phyloP scores from a whole-genome alignment of 2,113 vertebrate species.

The Sapayoa aenigma region DNA sequence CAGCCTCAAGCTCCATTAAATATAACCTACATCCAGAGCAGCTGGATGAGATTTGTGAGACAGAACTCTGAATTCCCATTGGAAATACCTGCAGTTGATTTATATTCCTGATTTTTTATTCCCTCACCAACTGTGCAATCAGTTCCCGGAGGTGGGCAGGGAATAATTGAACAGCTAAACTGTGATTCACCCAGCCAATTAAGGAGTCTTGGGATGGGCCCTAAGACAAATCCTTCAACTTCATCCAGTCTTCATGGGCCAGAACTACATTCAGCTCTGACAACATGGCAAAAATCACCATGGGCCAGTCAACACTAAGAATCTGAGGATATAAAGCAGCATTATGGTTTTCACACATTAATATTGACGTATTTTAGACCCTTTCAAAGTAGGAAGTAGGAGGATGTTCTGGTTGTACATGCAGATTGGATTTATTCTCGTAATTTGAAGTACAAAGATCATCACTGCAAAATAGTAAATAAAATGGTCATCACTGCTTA shows the following conservation, averaged over 20 bases:
- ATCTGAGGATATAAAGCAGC: neutral
- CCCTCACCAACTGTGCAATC: slow-evolving; percentile 44
- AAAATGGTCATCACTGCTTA: neutral
- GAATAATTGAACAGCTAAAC: slow-evolving; percentile 54
- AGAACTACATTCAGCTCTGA: neutral
- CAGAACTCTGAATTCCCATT: slow-evolving; percentile 31
- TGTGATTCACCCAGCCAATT: slow-evolving; percentile 60
- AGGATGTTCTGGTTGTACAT: neutral
- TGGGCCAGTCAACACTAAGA: neutral
- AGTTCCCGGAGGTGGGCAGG: slow-evolving; percentile 19
- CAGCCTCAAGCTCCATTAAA: slow-evolving; percentile 34
- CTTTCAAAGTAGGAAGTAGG: neutral
- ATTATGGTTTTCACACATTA: neutral
- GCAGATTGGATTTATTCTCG: neutral
- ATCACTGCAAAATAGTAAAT: neutral
- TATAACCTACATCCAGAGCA: slow-evolving; percentile 49
- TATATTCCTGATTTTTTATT: slow-evolving; percentile 43
- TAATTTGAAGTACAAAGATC: neutral
- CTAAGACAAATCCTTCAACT: neutral
- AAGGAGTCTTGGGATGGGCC: neutral
- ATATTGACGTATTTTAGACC: neutral
- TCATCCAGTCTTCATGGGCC: neutral
- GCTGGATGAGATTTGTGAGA: slow-evolving; percentile 3
- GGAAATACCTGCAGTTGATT: slow-evolving; percentile 32
- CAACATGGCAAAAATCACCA: neutral